Conservation (phyloP, 2,888 invertebrate genomes). For the Stenoptilia bipunctidactyla region DNA sequence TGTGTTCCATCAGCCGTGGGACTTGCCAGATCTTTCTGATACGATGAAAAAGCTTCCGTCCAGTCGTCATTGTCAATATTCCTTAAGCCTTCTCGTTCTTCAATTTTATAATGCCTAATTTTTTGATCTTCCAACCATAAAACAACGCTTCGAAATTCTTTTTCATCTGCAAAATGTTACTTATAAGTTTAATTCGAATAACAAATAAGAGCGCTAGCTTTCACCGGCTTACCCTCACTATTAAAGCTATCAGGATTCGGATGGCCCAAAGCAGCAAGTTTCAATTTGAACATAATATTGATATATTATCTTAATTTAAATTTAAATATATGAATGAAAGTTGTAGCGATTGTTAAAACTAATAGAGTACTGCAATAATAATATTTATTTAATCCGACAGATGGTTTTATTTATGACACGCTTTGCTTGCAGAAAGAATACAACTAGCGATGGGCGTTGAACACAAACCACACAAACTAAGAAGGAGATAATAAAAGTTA, state of each 20-base stretch:
- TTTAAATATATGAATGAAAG: too few species aligned
- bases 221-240: conserved; percentile 74
- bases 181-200: conserved; percentile 6
- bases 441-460: too few species aligned
- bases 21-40: conserved; percentile 81
- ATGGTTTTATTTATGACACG: too few species aligned
- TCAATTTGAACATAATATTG: conserved; percentile 83
- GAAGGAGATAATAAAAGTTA: too few species aligned
- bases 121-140: conserved; percentile 95
- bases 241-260: conserved; percentile 80
- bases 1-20: conserved; percentile 72
- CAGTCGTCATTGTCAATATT: conserved; percentile 77
- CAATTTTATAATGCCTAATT: conserved; percentile 88
- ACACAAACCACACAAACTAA: too few species aligned
- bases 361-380: too few species aligned
- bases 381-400: too few species aligned
- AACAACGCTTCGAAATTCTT: conserved; percentile 83
- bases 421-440: too few species aligned
- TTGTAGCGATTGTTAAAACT: too few species aligned
- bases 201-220: too few species aligned
- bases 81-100: conserved; percentile 81
- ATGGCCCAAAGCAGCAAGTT: conserved; percentile 83
- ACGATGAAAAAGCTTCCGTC: conserved; percentile 78
- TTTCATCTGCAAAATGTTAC: conserved; percentile 82
- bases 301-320: too few species aligned